phyloP scores from a whole-genome alignment of 2,797 vertebrate genomes.

The Trichosurus vulpecula region DNA sequence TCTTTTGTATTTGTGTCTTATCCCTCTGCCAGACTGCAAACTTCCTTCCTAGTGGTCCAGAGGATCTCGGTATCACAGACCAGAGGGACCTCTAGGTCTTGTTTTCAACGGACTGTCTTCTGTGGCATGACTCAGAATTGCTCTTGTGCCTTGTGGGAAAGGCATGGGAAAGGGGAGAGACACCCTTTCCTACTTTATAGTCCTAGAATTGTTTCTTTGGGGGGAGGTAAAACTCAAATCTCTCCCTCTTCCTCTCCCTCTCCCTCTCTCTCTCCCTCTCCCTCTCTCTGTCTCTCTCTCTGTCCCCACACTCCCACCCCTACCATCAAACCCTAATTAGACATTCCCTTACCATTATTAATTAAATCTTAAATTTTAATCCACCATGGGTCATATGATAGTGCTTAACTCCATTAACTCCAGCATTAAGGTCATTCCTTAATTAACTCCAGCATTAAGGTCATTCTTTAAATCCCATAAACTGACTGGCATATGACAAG shows the following conservation, averaged over 20 bases:
- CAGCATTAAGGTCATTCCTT: not conserved
- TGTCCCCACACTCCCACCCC: not conserved
- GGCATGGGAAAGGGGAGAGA: not conserved
- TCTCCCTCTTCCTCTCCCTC: not conserved
- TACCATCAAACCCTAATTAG: not conserved
- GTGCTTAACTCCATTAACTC: not conserved
- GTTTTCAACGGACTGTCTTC: not conserved
- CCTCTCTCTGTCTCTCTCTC: not conserved
- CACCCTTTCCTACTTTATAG: not conserved
- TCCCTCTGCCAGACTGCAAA: not conserved
- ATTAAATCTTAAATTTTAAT: not conserved
- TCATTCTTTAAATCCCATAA: not conserved
- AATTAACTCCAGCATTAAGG: not conserved
- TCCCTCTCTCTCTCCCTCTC: not conserved
- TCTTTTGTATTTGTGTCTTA: not conserved
- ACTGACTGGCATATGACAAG: not conserved
- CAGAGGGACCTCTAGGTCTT: not conserved
- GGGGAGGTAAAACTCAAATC: not conserved
- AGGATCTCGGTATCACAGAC: not conserved
- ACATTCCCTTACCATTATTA: not conserved
- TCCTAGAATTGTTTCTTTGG: not conserved
- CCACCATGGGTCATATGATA: not conserved
- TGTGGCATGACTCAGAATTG: not conserved
- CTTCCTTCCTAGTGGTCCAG: not conserved
- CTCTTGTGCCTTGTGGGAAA: not conserved